Percentiles rank a stretch among this genome's conserved stretches.
These are phyloP conservation scores for Entelurus aequoreus DNA, from an alignment of 2,113 vertebrate genomes.

Conservation along the genomic window DNA sequence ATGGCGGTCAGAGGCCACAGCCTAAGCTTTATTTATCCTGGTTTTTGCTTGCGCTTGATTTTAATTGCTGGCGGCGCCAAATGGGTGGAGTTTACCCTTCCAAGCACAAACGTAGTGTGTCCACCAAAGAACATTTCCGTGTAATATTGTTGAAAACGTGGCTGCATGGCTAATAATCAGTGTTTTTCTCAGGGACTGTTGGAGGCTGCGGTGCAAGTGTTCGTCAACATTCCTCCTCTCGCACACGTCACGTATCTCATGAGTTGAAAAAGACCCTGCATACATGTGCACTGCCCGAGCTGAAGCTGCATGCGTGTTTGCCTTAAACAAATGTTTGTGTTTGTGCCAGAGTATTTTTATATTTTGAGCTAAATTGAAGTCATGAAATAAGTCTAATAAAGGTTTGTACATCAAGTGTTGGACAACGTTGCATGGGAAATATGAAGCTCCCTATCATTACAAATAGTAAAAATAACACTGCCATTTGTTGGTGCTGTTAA, in stretches of 20 bases:
- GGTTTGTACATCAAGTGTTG: neutral
- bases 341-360: slow-evolving; percentile 39
- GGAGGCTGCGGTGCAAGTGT: too few relatives aligned
- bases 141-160: neutral
- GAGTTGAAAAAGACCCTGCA: too few relatives aligned
- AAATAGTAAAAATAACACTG: too few relatives aligned
- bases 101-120: slow-evolving; percentile 9
- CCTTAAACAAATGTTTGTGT: slow-evolving; percentile 39
- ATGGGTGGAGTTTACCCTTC: neutral
- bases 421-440: neutral
- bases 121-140: neutral
- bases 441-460: too few relatives aligned
- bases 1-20: neutral
- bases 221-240: neutral
- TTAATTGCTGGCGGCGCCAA: slow-evolving; percentile 14
- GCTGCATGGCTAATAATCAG: slow-evolving; percentile 1
- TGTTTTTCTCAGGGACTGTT: slow-evolving; percentile 57
- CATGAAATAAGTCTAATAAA: neutral
- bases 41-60: slow-evolving; percentile 13
- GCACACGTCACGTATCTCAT: too few relatives aligned
- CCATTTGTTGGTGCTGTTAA: too few relatives aligned
- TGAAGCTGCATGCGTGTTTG: slow-evolving; percentile 33
- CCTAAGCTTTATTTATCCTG: slow-evolving; percentile 19
- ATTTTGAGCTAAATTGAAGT: slow-evolving; percentile 6
- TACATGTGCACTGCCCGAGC: slow-evolving; percentile 23